phyloP scores from a whole-genome alignment of 2,113 vertebrate species.

The Ramphastos sulfuratus region DNA sequence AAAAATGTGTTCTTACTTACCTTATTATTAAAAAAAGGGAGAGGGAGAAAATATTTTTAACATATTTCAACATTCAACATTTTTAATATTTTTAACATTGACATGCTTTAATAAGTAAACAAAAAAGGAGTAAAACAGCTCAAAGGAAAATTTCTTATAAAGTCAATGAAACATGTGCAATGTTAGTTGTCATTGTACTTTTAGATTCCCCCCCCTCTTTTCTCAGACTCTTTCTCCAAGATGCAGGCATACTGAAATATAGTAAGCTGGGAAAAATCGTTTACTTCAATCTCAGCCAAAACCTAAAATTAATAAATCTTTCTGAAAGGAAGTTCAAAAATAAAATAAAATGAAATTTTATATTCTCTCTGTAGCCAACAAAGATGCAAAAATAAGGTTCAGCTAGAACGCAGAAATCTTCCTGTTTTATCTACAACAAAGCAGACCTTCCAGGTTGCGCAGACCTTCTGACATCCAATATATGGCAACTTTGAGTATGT shows the following conservation, averaged over 20 bases:
- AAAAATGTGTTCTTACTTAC: rapidly evolving
- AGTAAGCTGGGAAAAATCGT: slow-evolving; percentile 48
- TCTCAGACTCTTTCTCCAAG: not conserved
- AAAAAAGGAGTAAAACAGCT: not conserved
- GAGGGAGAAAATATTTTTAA: no score
- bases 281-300: slow-evolving; percentile 11
- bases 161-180: not conserved
- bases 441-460: not conserved
- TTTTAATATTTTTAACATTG: not conserved
- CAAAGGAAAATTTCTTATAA: not conserved
- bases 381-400: slow-evolving; percentile 12
- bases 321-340: slow-evolving; percentile 5
- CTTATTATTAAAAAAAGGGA: not conserved
- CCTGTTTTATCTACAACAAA: not conserved
- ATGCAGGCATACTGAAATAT: not conserved
- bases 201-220: not conserved
- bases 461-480: not conserved
- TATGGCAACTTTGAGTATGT: not conserved
- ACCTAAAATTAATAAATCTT: slow-evolving; percentile 36
- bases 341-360: not conserved
- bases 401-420: not conserved
- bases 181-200: not conserved
- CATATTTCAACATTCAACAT: no score
- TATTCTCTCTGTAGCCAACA: not conserved
- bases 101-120: not conserved